Base-by-base conservation (phyloP, 2,797 vertebrate species). In the Fistularia tabacaria region DNA sequence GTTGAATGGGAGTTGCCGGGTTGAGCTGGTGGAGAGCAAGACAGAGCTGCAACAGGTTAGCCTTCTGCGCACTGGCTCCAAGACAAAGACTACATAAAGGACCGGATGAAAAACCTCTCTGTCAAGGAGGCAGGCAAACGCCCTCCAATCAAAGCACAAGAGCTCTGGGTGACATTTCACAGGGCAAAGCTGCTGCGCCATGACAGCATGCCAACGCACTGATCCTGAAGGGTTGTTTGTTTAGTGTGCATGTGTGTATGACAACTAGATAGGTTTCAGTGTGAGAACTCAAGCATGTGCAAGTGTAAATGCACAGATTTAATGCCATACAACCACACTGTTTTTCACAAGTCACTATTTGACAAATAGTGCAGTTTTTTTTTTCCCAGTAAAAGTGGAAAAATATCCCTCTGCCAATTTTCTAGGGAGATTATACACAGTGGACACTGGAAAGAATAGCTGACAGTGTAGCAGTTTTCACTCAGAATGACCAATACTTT, bases 171-270 rank as follows among this genome's bases (percentile, higher is more conserved):
- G 90, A 91, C 90, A 90, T 88, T 88, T 89, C 79, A 71, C 82
- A 83, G 82, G 76, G 76, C 87, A 89, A 88, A 90, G 90, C 87
- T 90, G 87, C 86, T 88, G 84, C 81, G 72, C 71, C 60, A 64
- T 77, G 68, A 90, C 86, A 85, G 80, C 81, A 76, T 84, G 87
- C 87, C 87, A 88, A 71, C 84, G 86, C 83, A 81, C 83, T 84
- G 79, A 72, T 88, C 79, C 82, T 84, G 82, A 89, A 88, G 81
- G 82, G 74, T 76, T 88, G 86, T 89, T 88, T 90, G 82, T 87
- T 87, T 80, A 79, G 76, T 62, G 69, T 64, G 57, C 56, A 69
- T 59, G 14, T 50, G 53, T 43, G 62, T 72, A 72, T 76, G 72
- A 82, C 55, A 75, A 60, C 54, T 64, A 15, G 51, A 68, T 14